phyloP scores from a whole-genome alignment of 2,888 invertebrate species.

The Rhimphoctona megacephalus region DNA sequence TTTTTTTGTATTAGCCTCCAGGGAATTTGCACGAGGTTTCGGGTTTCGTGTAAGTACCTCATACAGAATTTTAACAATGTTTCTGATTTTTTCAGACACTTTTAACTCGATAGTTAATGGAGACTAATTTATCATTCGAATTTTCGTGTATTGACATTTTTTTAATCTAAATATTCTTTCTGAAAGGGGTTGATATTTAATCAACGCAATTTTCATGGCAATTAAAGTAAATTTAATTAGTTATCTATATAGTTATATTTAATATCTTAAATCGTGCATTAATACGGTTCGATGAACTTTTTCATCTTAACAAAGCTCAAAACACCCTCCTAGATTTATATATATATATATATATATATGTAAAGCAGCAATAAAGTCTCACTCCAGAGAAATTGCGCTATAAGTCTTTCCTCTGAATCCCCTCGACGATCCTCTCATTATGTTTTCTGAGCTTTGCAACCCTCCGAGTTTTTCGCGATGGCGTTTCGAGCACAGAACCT shows the following conservation, averaged over 20 bases:
- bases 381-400: not conserved
- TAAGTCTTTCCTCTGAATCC: constrained; percentile 12
- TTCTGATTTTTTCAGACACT: not conserved
- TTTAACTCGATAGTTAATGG: not conserved
- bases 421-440: not conserved
- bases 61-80: not conserved
- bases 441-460: constrained; percentile 31
- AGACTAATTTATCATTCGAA: not conserved
- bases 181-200: not conserved
- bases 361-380: not conserved
- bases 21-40: not conserved
- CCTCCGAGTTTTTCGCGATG: constrained; percentile 2
- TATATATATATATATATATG: not conserved
- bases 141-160: not conserved
- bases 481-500: constrained; percentile 1
- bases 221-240: not conserved
- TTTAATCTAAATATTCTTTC: not conserved
- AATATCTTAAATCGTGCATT: not conserved
- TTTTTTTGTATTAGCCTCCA: not conserved
- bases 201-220: not conserved
- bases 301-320: not conserved
- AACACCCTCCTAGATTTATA: not conserved
- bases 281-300: not conserved
- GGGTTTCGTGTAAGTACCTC: not conserved
- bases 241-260: not conserved